Conservation (phyloP, 2,888 invertebrate species). For the Macrosoma leucophasiata region DNA sequence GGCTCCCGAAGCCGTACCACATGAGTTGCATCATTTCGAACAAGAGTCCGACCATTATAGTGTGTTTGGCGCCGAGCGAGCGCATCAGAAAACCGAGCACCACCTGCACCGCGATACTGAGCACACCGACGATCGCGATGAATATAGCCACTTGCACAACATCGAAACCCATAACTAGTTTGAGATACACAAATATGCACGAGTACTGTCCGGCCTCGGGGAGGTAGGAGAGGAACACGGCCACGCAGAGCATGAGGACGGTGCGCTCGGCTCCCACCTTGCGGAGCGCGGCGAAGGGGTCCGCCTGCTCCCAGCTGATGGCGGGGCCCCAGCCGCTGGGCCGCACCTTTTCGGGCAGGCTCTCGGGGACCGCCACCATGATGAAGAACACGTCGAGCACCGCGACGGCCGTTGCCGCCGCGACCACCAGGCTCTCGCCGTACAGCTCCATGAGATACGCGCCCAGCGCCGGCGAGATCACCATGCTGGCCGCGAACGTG, state of each 20-base stretch:
- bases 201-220: constrained; percentile 99
- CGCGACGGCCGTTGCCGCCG: constrained; percentile 96
- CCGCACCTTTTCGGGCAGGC: constrained; percentile 92
- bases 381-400: constrained; percentile 98
- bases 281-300: constrained; percentile 95
- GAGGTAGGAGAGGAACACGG: constrained; percentile 97
- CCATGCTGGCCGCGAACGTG: constrained; percentile 99
- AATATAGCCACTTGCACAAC: constrained; percentile 97
- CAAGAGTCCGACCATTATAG: constrained; percentile 96
- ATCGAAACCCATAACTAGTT: constrained; percentile 97
- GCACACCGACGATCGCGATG: constrained; percentile 96
- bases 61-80: constrained; percentile 94
- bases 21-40: constrained; percentile 98
- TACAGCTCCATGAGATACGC: constrained; percentile 91
- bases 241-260: constrained; percentile 96
- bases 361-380: constrained; percentile 98
- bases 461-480: constrained; percentile 98
- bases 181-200: constrained; percentile 99
- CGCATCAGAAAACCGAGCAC: constrained; percentile 87
- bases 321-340: constrained; percentile 89
- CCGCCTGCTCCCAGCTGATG: constrained; percentile 98
- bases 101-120: constrained; percentile 97
- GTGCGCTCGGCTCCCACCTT: constrained; percentile 97
- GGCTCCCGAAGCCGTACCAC: constrained; percentile 98
- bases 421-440: constrained; percentile 91